Evolutionary conservation across 2,888 invertebrate genomes (phyloP), one percentile per base, ranked within the genome.

Genomic region (Gymnosoma rotundatum): DNA sequence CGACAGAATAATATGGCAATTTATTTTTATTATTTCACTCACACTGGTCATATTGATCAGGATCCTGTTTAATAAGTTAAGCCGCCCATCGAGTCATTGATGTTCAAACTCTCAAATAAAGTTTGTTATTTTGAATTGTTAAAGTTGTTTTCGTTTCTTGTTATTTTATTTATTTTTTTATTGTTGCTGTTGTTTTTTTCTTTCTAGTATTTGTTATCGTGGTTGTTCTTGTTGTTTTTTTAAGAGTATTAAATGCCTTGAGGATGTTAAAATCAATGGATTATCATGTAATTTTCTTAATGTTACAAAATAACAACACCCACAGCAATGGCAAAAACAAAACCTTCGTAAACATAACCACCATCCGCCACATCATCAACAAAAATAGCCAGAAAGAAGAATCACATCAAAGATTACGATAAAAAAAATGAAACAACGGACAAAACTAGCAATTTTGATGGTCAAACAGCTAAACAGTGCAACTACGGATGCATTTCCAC

Each of bases 201-300:
- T n/a, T 48, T 66, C 42, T 25, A 52, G 67, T 32, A 61, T 69
- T 75, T 69, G 56, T 56, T 78, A 61, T 83, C 78, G 73, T 69
- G 60, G 32, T 56, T 72, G 66, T 78, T 60, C n/a, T 60, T 75
- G 45, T 54, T 64, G 32, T 73, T 54, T 67, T 78, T 83, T 83
- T 78, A 61, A 66, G 42, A 67, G 52, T 60, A 83, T 70, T 70
- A 83, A 83, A 73, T 52, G 83, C 87, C 87, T 76, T 86, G 79
- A 85, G 85, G 87, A 81, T 85, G 75, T 86, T 64, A 52, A 80
- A 87, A 83, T 86, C 85, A 86, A 85, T 85, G 87, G 86, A 86
- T 87, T 86, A 87, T 87, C 87, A 87, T 87, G 86, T 87, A 87
- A 87, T 87, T 87, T 87, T 82, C 86, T 82, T 87, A 86, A 86